Percentiles rank a stretch among this genome's conserved stretches.
Conservation (phyloP, 2,113 vertebrate genomes). For the Maccullochella peelii region DNA sequence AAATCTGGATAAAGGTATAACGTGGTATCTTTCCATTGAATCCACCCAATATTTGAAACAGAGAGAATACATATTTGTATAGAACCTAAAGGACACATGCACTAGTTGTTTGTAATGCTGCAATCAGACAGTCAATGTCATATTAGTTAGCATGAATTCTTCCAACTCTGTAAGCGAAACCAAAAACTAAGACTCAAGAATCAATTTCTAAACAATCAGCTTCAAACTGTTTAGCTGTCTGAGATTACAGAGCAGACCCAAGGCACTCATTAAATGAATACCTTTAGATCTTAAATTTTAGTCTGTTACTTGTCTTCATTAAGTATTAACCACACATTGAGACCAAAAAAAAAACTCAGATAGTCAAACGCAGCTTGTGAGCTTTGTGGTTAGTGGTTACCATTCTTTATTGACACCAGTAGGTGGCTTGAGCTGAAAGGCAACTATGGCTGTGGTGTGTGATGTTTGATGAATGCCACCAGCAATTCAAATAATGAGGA, state of each 20-base stretch:
- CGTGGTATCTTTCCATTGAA: neutral
- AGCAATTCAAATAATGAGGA: conserved; percentile 11
- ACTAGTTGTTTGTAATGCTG: neutral
- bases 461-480: neutral
- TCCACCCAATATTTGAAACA: neutral
- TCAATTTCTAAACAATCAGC: conserved; percentile 5
- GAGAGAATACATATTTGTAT: neutral
- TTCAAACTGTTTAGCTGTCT: conserved; percentile 26
- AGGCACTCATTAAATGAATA: conserved; percentile 49
- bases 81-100: neutral
- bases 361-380: neutral
- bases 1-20: neutral
- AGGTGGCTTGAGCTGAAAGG: conserved; percentile 10
- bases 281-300: neutral
- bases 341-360: conserved; percentile 1
- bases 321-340: conserved; percentile 11
- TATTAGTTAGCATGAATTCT: neutral
- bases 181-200: conserved; percentile 6
- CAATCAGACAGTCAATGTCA: neutral
- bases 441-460: neutral
- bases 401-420: conserved; percentile 30
- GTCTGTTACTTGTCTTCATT: conserved; percentile 35
- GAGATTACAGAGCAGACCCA: conserved; percentile 39
- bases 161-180: neutral
- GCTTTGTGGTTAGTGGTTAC: conserved; percentile 29